phyloP scores from a whole-genome alignment of 2,113 vertebrate species.

The Lasiurus borealis region DNA sequence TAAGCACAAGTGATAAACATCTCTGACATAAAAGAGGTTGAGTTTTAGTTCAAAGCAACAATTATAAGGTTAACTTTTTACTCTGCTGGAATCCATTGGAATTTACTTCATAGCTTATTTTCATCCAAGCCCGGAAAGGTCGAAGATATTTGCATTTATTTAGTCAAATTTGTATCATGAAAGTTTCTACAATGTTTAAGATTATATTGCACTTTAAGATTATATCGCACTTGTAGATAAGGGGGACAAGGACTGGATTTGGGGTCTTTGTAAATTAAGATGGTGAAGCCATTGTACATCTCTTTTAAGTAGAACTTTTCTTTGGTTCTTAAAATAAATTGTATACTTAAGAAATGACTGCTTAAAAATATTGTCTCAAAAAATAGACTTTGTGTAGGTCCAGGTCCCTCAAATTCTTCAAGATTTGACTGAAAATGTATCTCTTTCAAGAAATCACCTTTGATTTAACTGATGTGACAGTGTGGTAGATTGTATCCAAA shows the following conservation, averaged over 20 bases:
- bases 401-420: not conserved
- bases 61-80: conserved; percentile 22
- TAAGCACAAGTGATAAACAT: not conserved
- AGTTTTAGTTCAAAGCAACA: conserved; percentile 27
- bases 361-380: conserved; percentile 55
- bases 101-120: conserved; percentile 50
- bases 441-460: conserved; percentile 26
- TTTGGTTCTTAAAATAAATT: conserved; percentile 47
- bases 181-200: not conserved
- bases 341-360: not conserved
- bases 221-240: conserved; percentile 43
- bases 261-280: conserved; percentile 27
- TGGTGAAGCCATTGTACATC: conserved; percentile 15
- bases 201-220: not conserved
- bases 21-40: not conserved
- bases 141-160: conserved; percentile 40
- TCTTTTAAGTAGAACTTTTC: not conserved
- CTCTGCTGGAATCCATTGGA: conserved; percentile 35
- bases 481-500: not conserved
- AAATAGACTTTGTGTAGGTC: not conserved
- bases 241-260: not conserved
- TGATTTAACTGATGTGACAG: not conserved
- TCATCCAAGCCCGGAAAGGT: conserved; percentile 39
- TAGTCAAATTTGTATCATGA: conserved; percentile 51
- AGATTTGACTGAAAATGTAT: not conserved